phyloP scores from a whole-genome alignment of 2,888 invertebrate species.

The Lapara coniferarum region DNA sequence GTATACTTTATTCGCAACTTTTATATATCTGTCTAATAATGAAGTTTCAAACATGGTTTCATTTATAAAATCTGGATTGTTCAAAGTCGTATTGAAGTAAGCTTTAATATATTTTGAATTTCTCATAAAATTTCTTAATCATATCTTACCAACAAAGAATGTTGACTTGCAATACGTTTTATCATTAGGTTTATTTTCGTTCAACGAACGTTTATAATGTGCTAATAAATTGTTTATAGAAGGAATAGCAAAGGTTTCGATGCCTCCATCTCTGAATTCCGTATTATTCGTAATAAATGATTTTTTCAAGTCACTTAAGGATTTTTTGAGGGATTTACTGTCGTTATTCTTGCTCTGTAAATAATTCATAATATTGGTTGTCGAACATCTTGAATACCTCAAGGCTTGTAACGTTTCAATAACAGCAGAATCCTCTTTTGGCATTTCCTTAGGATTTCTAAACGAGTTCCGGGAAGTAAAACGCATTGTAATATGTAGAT shows the following conservation, averaged over 20 bases:
- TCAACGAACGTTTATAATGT: not conserved
- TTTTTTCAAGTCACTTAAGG: not conserved
- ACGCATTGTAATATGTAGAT: not conserved
- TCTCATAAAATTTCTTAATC: conserved; percentile 34
- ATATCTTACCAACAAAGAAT: conserved; percentile 30
- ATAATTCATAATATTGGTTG: not conserved
- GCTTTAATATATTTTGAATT: conserved; percentile 24
- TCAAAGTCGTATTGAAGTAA: conserved; percentile 25
- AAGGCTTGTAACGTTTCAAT: not conserved
- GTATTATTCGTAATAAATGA: not conserved
- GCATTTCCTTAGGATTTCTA: not conserved
- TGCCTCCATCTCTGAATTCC: not conserved
- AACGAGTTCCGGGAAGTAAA: not conserved
- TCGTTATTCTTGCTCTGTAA: not conserved
- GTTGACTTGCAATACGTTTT: not conserved
- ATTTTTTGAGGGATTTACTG: not conserved
- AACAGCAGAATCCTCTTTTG: not conserved
- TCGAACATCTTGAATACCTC: not conserved
- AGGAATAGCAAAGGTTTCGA: not conserved
- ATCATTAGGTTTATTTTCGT: not conserved
- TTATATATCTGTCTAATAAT: not conserved
- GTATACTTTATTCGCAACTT: not conserved
- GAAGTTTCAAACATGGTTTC: conserved; percentile 38
- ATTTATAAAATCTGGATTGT: conserved; percentile 32
- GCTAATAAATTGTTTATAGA: not conserved